phyloP scores from a whole-genome alignment of 2,888 invertebrate species.

The Bugula neritina region DNA sequence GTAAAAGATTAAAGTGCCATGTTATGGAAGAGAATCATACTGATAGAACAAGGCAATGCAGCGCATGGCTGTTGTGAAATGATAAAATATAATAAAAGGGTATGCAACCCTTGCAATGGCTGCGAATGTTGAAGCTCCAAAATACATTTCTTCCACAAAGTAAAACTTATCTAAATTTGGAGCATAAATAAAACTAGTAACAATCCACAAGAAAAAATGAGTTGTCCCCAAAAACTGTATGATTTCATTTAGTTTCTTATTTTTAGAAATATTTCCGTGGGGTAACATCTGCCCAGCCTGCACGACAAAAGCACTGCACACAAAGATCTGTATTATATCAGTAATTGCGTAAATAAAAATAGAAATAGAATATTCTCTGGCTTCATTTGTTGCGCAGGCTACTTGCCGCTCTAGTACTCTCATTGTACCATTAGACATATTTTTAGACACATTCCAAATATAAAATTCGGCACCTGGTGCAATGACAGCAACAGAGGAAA shows the following conservation, averaged over 20 bases:
- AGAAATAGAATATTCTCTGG: neutral
- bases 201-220: neutral
- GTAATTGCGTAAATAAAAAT: neutral
- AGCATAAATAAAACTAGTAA: slow-evolving; percentile 1
- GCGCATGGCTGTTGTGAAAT: slow-evolving; percentile 4
- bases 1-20: too few species aligned
- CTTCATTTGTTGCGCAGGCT: neutral
- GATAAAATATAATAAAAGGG: slow-evolving; percentile 10
- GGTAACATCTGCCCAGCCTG: neutral
- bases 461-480: neutral
- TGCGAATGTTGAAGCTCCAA: neutral
- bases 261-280: neutral
- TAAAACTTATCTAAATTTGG: neutral
- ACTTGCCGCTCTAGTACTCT: neutral
- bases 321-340: neutral
- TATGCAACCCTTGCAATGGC: neutral
- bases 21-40: neutral
- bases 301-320: neutral
- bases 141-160: neutral
- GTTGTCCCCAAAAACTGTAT: neutral
- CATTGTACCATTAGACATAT: neutral
- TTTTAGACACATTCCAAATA: neutral
- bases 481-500: neutral
- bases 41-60: slow-evolving; percentile 2
- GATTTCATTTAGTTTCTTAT: neutral